Conservation (phyloP, 2,888 invertebrate species). For the Nemoura dubitans region DNA sequence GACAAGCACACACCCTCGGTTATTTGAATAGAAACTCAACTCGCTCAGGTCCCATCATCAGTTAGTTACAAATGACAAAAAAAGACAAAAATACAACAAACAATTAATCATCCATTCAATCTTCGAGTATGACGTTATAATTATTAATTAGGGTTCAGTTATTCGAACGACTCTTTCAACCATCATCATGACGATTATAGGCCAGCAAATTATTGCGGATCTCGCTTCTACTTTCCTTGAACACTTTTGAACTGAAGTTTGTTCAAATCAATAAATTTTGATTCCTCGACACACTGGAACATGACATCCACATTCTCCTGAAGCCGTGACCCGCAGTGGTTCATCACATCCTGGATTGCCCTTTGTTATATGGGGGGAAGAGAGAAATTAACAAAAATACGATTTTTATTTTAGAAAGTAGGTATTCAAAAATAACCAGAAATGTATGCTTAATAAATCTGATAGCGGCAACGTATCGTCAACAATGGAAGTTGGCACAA, state of each 20-base stretch:
- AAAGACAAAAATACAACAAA: slow-evolving; percentile 3
- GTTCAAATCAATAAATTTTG: neutral
- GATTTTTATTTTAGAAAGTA: too few relatives aligned
- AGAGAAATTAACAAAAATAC: too few relatives aligned
- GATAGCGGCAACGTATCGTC: too few relatives aligned
- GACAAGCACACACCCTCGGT: neutral
- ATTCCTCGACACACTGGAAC: neutral
- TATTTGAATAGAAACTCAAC: neutral
- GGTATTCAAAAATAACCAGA: too few relatives aligned
- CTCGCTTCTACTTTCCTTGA: neutral
- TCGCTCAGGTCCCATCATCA: slow-evolving; percentile 8
- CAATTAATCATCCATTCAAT: slow-evolving; percentile 1
- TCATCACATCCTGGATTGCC: neutral
- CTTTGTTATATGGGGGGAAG: too few relatives aligned
- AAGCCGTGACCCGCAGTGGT: neutral
- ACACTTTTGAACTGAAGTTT: neutral
- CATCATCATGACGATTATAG: neutral
- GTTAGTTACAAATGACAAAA: slow-evolving; percentile 16
- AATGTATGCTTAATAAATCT: too few relatives aligned
- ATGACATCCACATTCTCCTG: neutral
- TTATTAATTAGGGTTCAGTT: neutral
- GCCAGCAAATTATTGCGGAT: neutral
- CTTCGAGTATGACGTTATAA: neutral
- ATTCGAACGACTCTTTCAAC: slow-evolving; percentile 8
- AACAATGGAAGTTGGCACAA: neutral